Conservation (phyloP, 1,140 invertebrate genomes). For the Cyclargus thomasi region DNA sequence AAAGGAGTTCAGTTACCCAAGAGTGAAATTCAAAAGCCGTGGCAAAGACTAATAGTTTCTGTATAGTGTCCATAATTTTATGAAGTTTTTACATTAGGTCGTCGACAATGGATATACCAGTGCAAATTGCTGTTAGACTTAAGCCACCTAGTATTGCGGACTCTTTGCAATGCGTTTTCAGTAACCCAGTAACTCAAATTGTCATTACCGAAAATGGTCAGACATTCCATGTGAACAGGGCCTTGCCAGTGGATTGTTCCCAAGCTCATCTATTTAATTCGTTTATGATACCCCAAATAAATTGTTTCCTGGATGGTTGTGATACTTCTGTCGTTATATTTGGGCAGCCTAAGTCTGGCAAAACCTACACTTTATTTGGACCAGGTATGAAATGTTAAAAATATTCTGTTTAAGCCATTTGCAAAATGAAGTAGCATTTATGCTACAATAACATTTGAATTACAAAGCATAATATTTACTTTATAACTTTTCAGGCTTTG, state of each 20-base stretch:
- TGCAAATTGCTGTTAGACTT: constrained; percentile 77
- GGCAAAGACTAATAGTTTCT: background rate
- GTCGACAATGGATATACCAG: constrained; percentile 74
- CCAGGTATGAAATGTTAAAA: constrained; percentile 59
- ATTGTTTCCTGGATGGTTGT: constrained; percentile 81
- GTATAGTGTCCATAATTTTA: background rate
- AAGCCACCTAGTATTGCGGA: constrained; percentile 67
- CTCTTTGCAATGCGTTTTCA: constrained; percentile 74
- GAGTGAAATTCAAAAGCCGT: too few relatives aligned
- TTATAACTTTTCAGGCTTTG: constrained; percentile 72
- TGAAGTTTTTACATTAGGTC: background rate
- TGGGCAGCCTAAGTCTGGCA: constrained; percentile 85
- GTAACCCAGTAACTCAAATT: constrained; percentile 74
- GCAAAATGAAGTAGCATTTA: too few relatives aligned
- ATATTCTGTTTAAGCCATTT: too few relatives aligned
- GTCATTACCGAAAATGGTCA: constrained; percentile 75
- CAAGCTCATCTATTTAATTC: constrained; percentile 66
- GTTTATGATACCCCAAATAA: constrained; percentile 74
- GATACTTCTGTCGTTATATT: constrained; percentile 86
- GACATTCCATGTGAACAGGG: constrained; percentile 77
- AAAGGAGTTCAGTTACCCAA: background rate
- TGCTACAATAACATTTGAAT: too few relatives aligned
- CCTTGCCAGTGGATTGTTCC: constrained; percentile 75
- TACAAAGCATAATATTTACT: too few relatives aligned
- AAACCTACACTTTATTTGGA: constrained; percentile 87